Evolutionary conservation across 2,113 vertebrate genomes (phyloP).

Genomic region (Pipra filicauda): DNA sequence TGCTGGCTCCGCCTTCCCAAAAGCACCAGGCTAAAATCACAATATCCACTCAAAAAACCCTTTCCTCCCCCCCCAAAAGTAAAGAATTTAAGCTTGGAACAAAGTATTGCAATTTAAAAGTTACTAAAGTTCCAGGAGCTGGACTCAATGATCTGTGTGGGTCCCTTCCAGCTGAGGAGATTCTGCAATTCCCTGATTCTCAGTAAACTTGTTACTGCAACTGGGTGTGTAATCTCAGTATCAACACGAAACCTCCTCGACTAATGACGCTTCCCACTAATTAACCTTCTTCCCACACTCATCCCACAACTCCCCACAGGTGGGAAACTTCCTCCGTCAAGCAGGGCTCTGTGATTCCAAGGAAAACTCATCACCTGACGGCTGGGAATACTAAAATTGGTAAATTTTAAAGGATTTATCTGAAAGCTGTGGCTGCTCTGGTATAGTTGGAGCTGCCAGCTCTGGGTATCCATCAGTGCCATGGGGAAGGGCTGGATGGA

Average conservation of each 20-base stretch:
- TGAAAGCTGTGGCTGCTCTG: not conserved
- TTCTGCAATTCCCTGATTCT: not conserved
- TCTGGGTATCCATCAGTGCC: not conserved
- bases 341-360: not conserved
- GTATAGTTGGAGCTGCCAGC: rapidly evolving
- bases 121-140: not conserved
- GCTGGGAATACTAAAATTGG: rapidly evolving
- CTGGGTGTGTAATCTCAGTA: not conserved
- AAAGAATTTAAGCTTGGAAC: not conserved
- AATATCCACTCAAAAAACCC: not conserved
- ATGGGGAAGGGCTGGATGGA: rapidly evolving
- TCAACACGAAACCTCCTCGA: not conserved
- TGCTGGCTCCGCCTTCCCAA: not conserved
- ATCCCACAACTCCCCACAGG: not conserved
- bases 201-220: not conserved
- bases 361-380: rapidly evolving
- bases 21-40: not conserved
- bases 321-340: not conserved
- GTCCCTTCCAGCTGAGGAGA: not conserved
- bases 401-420: not conserved
- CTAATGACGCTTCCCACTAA: conserved; percentile 24
- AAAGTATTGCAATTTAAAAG: not conserved
- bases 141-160: not conserved
- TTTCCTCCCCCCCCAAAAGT: rapidly evolving
- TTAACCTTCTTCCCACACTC: conserved; percentile 47